Evolutionary conservation across 2,797 vertebrate species (phyloP), one percentile per base, ranked within the genome.

Genomic region (Threskiornis aethiopicus): DNA sequence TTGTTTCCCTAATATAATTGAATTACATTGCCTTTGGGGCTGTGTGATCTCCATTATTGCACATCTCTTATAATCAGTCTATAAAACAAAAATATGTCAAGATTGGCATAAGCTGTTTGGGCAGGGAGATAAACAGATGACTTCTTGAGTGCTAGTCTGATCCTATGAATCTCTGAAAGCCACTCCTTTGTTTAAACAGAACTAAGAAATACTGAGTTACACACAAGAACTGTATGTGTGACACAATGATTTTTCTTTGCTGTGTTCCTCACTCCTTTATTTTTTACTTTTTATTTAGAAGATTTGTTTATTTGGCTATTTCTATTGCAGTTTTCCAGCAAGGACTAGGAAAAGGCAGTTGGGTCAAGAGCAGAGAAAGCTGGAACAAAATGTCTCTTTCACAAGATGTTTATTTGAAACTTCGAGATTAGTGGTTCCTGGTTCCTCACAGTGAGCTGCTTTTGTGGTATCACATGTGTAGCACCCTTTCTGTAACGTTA

Each of bases 171-270:
- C 35, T 75, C 22, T 66, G 47, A 70, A 81, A 81, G 44, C 31
- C 24, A n/a, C 2, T 2, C 5, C 2, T 80, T 77, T 69, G 26
- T 86, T 86, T 41, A 72, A 72, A 83, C 3, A 46, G 61, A 77
- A 10, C 17, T 29, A 47, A 85, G 39, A 90, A 72, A n/a, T 20
- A 54, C 6, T 16, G 31, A 70, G 8, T 22, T 70, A 12, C 25
- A 44, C 6, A 35, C 13, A 67, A 35, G 24, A 16, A 49, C 9
- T 0, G 0, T 49, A 11, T 21, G 7, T 18, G 9, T 42, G 37
- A 76, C 21, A 39, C 16, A 88, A 84, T n/a, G 2, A 16, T 58
- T 52, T 84, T 89, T 80, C 59, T 93, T n/a, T 6, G 2, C 13
- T 35, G 3, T 71, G 25, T 66, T 75, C 28, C 20, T 82, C 16